Conservation (phyloP, 2,888 invertebrate species). For the Omphaloscelis lunosa region DNA sequence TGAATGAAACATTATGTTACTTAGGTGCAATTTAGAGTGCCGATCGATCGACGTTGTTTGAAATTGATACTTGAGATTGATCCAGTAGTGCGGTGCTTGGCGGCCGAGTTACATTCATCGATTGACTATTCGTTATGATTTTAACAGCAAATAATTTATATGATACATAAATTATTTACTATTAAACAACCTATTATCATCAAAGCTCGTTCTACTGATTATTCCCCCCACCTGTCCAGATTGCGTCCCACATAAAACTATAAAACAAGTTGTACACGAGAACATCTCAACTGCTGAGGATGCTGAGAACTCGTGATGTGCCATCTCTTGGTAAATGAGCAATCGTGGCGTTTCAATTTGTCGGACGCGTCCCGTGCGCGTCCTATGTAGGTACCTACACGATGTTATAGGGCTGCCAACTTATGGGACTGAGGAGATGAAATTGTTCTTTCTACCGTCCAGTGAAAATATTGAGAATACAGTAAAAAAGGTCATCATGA, state of each 20-base stretch:
- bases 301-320: slow-evolving; percentile 2
- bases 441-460: neutral
- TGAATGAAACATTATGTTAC: too few species aligned
- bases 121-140: too few species aligned
- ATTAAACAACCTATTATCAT: too few species aligned
- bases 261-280: neutral
- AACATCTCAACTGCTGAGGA: slow-evolving; percentile 2
- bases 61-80: too few species aligned
- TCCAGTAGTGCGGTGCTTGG: too few species aligned
- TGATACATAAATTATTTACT: too few species aligned
- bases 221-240: neutral
- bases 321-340: slow-evolving; percentile 56
- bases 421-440: neutral
- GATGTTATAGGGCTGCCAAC: slow-evolving; percentile 31
- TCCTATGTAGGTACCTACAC: neutral
- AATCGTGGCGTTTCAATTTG: slow-evolving; percentile 62
- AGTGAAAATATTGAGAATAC: neutral
- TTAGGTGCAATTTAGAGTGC: too few species aligned
- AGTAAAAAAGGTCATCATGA: neutral
- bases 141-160: too few species aligned
- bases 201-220: neutral
- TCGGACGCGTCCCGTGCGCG: slow-evolving; percentile 19
- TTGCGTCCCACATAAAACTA: slow-evolving; percentile 3
- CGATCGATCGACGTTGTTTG: too few species aligned
- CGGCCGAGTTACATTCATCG: neutral